Base-by-base conservation (phyloP, 1,140 invertebrate species). In the Ceratosolen fusciceps region DNA sequence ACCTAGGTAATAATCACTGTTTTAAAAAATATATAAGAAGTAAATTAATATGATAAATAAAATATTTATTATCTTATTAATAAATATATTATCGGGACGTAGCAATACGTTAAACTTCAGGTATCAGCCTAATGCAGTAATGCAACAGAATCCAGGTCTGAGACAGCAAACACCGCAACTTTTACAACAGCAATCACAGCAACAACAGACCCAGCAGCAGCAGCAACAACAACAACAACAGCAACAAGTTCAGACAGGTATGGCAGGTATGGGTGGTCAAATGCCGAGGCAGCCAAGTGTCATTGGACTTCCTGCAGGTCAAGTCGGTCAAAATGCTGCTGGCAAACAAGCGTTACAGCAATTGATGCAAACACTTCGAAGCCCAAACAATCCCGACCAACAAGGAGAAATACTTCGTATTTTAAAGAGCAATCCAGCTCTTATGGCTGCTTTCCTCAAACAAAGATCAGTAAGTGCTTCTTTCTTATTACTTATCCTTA, bases 371-470 rank as follows among this genome's bases (percentile, higher is more conserved):
- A 97, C 96, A 54, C 91, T 99, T 37, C 94, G 96, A 83, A 96
- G 95, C 84, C 96, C 97, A 21, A 94, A 94, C 77, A 95, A 95
- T n/a, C 96, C 95, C 67, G 96, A 98, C 84, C 96, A 98, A 86
- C 97, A 99, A 85, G 94, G 96, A 85, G 96, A 98, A 90, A 96
- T 99, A 71, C 91, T 98, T 37, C 94, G 95, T 83, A 98, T 99
- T 84, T 93, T 99, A 62, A 98, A 98, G 89, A 95, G 95, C 65
- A 98, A 99, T 92, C 98, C 98, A 62, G 96, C 96, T 79, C 92
- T 99, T 16, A 99, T 99, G 97, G 97, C 98, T 74, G 96, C 97
- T 68, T 98, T 98, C 86, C 97, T 99, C 74, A 98, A 98, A 89
- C 96, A 98, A 90, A 92, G 96, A 87, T 94, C 96, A 91, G 93